A percentile compares a stretch with the other conserved stretches of the same genome.
These are phyloP conservation scores for Bujurquina vittata DNA, from an alignment of 2,113 vertebrate genomes.

Conservation along the genomic window DNA sequence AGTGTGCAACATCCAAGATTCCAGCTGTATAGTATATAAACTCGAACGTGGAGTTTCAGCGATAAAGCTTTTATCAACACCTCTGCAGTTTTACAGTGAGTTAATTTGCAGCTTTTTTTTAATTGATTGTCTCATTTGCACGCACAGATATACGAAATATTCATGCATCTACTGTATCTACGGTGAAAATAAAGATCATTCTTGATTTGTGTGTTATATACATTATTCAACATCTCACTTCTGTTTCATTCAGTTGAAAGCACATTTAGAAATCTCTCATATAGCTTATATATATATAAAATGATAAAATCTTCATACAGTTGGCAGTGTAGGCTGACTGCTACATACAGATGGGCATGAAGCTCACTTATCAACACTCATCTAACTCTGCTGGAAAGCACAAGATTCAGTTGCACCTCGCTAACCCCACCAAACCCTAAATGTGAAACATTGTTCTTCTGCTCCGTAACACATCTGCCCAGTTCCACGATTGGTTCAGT, in stretches of 20 bases:
- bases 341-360: constrained; percentile 58
- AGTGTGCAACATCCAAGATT: background rate
- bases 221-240: constrained; percentile 47
- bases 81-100: constrained; percentile 5
- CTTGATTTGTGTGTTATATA: constrained; percentile 58
- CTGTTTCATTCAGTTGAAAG: constrained; percentile 25
- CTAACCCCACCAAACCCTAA: background rate
- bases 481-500: constrained; percentile 45
- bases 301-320: constrained; percentile 27
- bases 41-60: background rate
- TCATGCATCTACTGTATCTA: constrained; percentile 18
- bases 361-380: constrained; percentile 9
- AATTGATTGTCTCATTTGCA: constrained; percentile 38
- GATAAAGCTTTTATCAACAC: constrained; percentile 43
- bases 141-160: constrained; percentile 23
- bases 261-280: constrained; percentile 32
- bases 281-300: constrained; percentile 53
- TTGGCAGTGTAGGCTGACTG: constrained; percentile 78
- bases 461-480: constrained; percentile 8
- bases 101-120: constrained; percentile 46
- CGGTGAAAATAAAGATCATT: constrained; percentile 66
- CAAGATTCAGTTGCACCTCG: constrained; percentile 19
- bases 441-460: constrained; percentile 31
- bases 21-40: background rate
- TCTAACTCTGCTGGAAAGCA: constrained; percentile 14